These are phyloP conservation scores for Ploceus nigricollis DNA, from an alignment of 2,113 vertebrate species.

Conservation along the genomic window DNA sequence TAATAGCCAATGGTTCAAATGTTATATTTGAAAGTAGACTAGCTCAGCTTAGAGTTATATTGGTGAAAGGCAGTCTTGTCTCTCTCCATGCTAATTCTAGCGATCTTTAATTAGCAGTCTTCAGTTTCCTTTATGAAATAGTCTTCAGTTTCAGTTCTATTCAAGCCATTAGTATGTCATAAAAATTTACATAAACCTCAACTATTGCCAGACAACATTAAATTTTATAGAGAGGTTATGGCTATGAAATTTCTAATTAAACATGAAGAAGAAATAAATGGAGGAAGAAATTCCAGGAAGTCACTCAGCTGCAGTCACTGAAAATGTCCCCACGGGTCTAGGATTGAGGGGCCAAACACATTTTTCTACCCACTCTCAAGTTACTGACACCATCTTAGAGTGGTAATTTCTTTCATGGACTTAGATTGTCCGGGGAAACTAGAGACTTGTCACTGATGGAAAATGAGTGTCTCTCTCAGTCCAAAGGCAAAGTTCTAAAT, in stretches of 20 bases:
- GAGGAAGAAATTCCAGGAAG: neutral
- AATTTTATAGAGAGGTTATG: neutral
- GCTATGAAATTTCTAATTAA: neutral
- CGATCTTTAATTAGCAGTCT: neutral
- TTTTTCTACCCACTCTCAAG: neutral
- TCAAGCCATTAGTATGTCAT: neutral
- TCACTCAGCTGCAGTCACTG: neutral
- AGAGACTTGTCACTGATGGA: neutral
- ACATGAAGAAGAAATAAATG: neutral
- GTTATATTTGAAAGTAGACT: neutral
- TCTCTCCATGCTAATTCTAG: neutral
- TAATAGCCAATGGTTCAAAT: neutral
- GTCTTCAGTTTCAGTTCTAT: neutral
- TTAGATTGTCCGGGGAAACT: neutral
- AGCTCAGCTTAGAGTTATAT: neutral
- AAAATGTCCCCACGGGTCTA: neutral
- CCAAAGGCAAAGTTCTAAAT: neutral
- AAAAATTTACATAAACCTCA: constrained; percentile 8
- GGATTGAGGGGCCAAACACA: neutral
- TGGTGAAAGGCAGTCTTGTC: neutral
- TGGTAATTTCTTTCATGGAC: neutral
- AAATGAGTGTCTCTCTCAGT: neutral
- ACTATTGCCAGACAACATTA: neutral
- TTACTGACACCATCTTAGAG: neutral
- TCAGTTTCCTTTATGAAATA: neutral